These are phyloP conservation scores for Xenopus tropicalis DNA, from an alignment of 2,113 vertebrate genomes.

Conservation along the genomic window DNA sequence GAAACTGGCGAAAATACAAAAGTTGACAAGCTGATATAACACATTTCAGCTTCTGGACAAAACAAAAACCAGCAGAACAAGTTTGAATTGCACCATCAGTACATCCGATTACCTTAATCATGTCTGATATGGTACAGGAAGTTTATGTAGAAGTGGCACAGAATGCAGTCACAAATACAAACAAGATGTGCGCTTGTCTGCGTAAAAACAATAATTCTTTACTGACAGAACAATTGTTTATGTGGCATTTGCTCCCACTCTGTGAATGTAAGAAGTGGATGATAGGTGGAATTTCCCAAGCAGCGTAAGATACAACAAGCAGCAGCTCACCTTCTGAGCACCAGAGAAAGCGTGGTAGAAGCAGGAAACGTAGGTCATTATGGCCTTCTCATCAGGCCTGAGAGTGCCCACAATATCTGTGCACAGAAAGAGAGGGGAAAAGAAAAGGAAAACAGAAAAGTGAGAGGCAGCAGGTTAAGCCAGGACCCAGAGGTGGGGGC, in stretches of 20 bases:
- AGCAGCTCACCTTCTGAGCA: conserved; percentile 87
- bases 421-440: conserved; percentile 49
- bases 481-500: conserved; percentile 4
- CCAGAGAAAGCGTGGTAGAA: conserved; percentile 99
- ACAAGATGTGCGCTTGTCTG: no score
- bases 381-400: conserved; percentile 95
- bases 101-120: no score
- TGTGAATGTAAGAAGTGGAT: neutral
- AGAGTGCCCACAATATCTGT: conserved; percentile 96
- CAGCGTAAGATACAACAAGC: conserved; percentile 32
- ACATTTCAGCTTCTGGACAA: no score
- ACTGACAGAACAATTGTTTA: no score
- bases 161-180: no score
- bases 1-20: no score
- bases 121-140: no score
- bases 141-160: no score
- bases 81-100: no score
- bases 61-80: no score
- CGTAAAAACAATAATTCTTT: no score
- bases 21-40: no score
- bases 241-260: neutral
- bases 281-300: neutral
- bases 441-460: conserved; percentile 38
- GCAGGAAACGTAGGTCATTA: conserved; percentile 98
- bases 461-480: conserved; percentile 4